Evolutionary conservation across 2,888 invertebrate species (phyloP).

Genomic region (Ichneumoninae sp.): DNA sequence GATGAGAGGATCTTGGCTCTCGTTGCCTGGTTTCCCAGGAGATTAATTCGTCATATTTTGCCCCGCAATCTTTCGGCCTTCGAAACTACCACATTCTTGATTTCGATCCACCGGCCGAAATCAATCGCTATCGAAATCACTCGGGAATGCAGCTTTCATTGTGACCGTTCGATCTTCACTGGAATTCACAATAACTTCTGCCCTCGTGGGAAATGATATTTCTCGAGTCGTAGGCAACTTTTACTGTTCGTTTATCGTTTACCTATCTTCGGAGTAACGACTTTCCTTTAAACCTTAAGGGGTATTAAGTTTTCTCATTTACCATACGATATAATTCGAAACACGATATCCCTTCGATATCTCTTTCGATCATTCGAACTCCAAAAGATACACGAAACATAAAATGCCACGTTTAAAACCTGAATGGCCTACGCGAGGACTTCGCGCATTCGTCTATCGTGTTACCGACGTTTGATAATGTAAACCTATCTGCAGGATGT

Average conservation of each 20-base stretch:
- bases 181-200: background rate
- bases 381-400: background rate
- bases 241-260: too few relatives aligned
- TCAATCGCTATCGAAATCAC: conserved; percentile 2
- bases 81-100: background rate
- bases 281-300: too few relatives aligned
- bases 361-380: background rate
- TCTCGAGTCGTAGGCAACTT: too few relatives aligned
- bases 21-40: conserved; percentile 28
- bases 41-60: background rate
- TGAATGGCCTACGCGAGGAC: background rate
- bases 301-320: too few relatives aligned
- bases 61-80: background rate
- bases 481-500: too few relatives aligned
- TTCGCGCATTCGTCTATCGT: background rate
- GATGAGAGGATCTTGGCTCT: conserved; percentile 5
- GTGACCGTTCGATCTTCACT: background rate
- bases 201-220: background rate
- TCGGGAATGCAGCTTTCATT: background rate
- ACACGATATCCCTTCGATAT: too few relatives aligned
- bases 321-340: too few relatives aligned
- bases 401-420: background rate
- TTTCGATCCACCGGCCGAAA: background rate
- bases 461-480: too few relatives aligned
- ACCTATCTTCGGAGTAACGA: too few relatives aligned